Base-by-base conservation (phyloP, 2,113 vertebrate genomes). In the Catharus fuscescens region DNA sequence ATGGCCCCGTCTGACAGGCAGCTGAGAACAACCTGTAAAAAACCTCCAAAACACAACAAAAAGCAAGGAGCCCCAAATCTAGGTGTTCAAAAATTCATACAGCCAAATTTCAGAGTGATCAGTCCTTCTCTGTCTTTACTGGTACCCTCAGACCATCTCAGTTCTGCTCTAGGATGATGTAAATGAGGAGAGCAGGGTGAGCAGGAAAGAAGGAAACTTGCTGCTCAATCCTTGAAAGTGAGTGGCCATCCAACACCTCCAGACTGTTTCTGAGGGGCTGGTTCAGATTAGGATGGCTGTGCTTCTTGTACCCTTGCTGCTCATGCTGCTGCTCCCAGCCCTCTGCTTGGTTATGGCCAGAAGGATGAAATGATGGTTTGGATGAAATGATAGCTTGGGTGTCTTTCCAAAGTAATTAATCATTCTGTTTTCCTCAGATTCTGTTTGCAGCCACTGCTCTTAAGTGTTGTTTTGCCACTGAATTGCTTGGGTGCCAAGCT, bases 11-110 rank as follows among this genome's bases (percentile, higher is more conserved):
- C 59, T 97, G 71, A 90, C 24, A 96, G 92, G 95, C 95, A 96
- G 92, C 89, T 92, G 86, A 97, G 96, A 91, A 73, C 56, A 88
- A 86, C 56, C 74, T 91, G 78, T n/a, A 50, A 79, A 88, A 95
- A 36, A 8, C 2, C n/a, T 36, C 83, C 31, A 45, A 82, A 78
- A 36, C 24, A 86, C 56, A 82, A 19, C 44, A 64, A 57, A 84
- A 77, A 50, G 0, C 12, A 86, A 54, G 62, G 36, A 45, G 53
- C 61, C 15, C 14, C 31, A 84, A 54, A 65, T 9, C 48, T 47
- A 34, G 44, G 18, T 5, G 3, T 62, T 42, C 59, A 57, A 16
- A 5, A 15, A 48, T 17, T 21, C 34, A 36, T 13, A 24, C 9
- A 70, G 6, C 8, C 21, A 44, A 31, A 60, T 18, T 86, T 64